phyloP scores from a whole-genome alignment of 2,113 vertebrate genomes.

The Alaudala cheleensis region DNA sequence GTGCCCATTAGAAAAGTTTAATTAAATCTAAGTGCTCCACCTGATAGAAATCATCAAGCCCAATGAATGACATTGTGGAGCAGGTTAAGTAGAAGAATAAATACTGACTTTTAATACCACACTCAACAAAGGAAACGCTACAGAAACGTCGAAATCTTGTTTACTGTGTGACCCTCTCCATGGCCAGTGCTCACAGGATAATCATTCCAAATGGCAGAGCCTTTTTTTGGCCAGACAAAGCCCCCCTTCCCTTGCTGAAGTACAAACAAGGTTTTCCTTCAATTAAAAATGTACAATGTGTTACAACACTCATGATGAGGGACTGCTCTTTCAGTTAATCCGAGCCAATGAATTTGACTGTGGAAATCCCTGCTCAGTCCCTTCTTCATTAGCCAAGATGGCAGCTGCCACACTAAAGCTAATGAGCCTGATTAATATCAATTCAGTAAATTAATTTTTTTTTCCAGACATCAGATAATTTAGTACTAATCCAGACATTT shows the following conservation, averaged over 20 bases:
- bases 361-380: background rate
- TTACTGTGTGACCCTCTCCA: background rate
- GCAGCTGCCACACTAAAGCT: constrained; percentile 6
- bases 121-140: background rate
- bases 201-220: background rate
- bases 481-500: constrained; percentile 16
- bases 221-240: background rate
- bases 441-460: background rate
- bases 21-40: background rate
- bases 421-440: constrained; percentile 17
- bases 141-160: background rate
- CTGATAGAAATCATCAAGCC: background rate
- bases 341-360: background rate
- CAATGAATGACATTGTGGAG: background rate
- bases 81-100: background rate
- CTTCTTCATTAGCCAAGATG: constrained; percentile 11
- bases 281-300: background rate
- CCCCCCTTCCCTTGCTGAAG: background rate
- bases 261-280: background rate
- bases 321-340: background rate
- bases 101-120: background rate
- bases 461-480: constrained; percentile 21
- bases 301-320: background rate
- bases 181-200: background rate
- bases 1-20: background rate